These are phyloP conservation scores for Antrozous pallidus DNA, from an alignment of 2,797 vertebrate genomes.

Conservation along the genomic window DNA sequence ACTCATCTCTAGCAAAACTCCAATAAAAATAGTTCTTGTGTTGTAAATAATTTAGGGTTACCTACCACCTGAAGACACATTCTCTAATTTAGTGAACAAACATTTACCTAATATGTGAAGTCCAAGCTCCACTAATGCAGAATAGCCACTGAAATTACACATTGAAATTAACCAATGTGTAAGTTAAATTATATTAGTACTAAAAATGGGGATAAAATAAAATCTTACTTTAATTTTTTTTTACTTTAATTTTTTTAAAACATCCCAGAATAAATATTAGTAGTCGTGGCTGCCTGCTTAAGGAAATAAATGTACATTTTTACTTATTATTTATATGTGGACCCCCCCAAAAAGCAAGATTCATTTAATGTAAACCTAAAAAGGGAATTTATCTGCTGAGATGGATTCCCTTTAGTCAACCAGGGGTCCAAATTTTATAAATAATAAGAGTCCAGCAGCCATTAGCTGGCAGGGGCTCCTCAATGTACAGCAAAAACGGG, in stretches of 20 bases:
- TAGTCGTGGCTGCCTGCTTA: not conserved
- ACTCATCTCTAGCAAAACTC: not conserved
- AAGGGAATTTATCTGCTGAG: not conserved
- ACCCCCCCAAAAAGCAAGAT: not conserved
- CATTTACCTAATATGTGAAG: not conserved
- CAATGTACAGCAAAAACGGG: not conserved
- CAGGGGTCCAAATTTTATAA: not conserved
- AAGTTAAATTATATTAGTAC: not conserved
- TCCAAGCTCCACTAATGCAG: not conserved
- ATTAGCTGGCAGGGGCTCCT: not conserved
- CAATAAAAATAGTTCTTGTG: not conserved
- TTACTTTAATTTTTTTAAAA: not conserved
- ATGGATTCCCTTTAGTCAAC: not conserved
- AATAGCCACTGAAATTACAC: not conserved
- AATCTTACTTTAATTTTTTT: not conserved
- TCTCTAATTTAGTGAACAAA: not conserved
- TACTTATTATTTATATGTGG: not conserved
- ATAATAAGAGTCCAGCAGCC: not conserved
- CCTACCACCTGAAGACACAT: not conserved
- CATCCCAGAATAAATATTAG: not conserved
- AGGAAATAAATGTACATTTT: conserved; percentile 2
- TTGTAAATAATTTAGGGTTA: not conserved
- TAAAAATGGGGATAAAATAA: not conserved
- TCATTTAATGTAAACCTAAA: not conserved
- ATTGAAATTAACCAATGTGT: not conserved